Base-by-base conservation (phyloP, 2,113 vertebrate species). In the Actenoides hombroni region DNA sequence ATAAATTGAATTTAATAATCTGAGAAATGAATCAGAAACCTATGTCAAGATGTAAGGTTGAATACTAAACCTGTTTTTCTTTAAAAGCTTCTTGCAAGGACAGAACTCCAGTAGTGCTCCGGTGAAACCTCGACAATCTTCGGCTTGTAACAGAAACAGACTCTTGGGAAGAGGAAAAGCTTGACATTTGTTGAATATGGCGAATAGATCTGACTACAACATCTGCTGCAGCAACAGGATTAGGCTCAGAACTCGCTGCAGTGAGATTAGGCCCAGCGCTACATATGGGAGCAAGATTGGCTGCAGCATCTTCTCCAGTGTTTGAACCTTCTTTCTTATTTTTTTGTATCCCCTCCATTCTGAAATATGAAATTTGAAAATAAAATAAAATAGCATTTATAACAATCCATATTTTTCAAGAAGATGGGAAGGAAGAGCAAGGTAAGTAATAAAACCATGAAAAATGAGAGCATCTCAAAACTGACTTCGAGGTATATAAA, bases 11-110 rank as follows among this genome's bases (percentile, higher is more conserved):
- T 69, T 56, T 44, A 87, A 92, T 60, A 1, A 60, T 64, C 48
- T 70, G 15, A 70, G 44, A 51, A 83, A 93, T 71, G 16, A 92
- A 61, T 1, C 9, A 71, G 51, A 93, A 63, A 76, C 9, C 29
- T 83, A 49, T 42, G 78, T 76, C 29, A 51, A 94, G 53, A 35
- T 6, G 15, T 54, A 49, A 80, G 16, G 10, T 6, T 76, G 57
- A 60, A 94, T 87, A 92, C 73, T 69, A 88, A 83, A 98, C 98
- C 98, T 98, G 98, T 94, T 44, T 98, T 96, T 98, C 97, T 88
- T 93, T 98, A 13, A 96, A n/a, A 9, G 86, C 85, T 86, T 98
- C 98, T 88, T 98, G 98, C 3, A 98, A n/a, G 21, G 90, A 96
- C 0, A 97, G 89, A 63, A 92, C 71, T 73, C 97, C 94, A 46